phyloP scores from a whole-genome alignment of 2,888 invertebrate species.

The Platycheirus albimanus region DNA sequence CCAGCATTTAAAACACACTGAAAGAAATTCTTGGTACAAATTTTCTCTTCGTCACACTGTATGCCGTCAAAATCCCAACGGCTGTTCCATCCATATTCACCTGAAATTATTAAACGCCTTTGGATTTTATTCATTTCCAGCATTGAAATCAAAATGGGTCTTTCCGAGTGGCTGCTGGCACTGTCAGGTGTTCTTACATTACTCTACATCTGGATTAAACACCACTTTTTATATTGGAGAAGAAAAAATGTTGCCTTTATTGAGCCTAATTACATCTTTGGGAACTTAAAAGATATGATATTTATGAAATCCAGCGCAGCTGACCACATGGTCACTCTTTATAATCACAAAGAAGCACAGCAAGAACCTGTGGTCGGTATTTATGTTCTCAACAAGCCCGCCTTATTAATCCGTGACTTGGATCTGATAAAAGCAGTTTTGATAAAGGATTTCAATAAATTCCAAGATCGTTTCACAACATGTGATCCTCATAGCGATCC shows the following conservation, averaged over 20 bases:
- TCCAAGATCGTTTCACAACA: constrained; percentile 78
- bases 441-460: constrained; percentile 82
- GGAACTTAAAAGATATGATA: constrained; percentile 81
- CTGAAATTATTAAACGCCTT: too few species aligned
- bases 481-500: constrained; percentile 80
- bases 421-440: constrained; percentile 82
- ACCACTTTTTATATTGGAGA: constrained; percentile 79
- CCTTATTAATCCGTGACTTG: constrained; percentile 81
- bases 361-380: constrained; percentile 78
- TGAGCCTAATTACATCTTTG: constrained; percentile 81
- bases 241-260: constrained; percentile 80
- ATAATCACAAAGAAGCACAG: constrained; percentile 23
- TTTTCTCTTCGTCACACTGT: too few species aligned
- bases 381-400: constrained; percentile 81
- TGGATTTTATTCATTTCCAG: too few species aligned
- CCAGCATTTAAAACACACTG: too few species aligned
- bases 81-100: too few species aligned
- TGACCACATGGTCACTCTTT: constrained; percentile 19
- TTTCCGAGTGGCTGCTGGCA: constrained; percentile 36
- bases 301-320: constrained; percentile 77
- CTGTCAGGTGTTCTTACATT: constrained; percentile 73
- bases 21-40: too few species aligned
- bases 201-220: constrained; percentile 80
- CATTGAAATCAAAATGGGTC: constrained; percentile 18
- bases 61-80: too few species aligned